These are phyloP conservation scores for Leptodactylus fallax DNA, from an alignment of 2,797 vertebrate species.

Conservation along the genomic window DNA sequence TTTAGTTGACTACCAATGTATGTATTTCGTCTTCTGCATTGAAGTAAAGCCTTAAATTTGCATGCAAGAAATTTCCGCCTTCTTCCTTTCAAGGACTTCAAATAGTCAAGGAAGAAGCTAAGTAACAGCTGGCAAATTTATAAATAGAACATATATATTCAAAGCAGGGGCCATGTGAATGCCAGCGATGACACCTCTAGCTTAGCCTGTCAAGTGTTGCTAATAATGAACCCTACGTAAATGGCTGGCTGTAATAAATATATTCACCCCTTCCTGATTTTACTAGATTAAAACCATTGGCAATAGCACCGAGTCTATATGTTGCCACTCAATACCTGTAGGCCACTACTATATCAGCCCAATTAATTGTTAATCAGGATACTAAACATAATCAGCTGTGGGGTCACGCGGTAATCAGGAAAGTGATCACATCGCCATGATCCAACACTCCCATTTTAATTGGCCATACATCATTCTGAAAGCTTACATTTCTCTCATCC, in stretches of 20 bases:
- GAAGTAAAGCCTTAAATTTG: background rate
- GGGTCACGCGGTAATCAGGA: slow-evolving; percentile 57
- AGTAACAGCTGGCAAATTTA: slow-evolving; percentile 38
- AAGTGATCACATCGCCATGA: slow-evolving; percentile 62
- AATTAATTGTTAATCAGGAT: slow-evolving; percentile 63
- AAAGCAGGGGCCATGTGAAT: slow-evolving; percentile 45
- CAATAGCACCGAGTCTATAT: slow-evolving; percentile 22
- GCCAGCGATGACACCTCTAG: slow-evolving; percentile 23
- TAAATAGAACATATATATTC: slow-evolving; percentile 46
- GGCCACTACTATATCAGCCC: slow-evolving; percentile 53
- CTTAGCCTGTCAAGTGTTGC: slow-evolving; percentile 29
- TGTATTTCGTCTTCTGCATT: background rate
- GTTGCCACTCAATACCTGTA: slow-evolving; percentile 55
- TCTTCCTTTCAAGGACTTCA: background rate
- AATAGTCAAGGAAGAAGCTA: background rate
- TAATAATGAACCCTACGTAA: slow-evolving; percentile 39
- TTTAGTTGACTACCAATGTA: too few species aligned
- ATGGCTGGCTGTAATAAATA: slow-evolving; percentile 9
- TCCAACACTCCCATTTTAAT: slow-evolving; percentile 62
- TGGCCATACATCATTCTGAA: slow-evolving; percentile 62
- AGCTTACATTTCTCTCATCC: slow-evolving; percentile 47
- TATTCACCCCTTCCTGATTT: slow-evolving; percentile 19
- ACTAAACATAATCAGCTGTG: slow-evolving; percentile 59
- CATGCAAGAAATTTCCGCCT: background rate
- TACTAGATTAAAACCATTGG: slow-evolving; percentile 41